Evolutionary conservation across 2,113 vertebrate genomes (phyloP).

Genomic region (Amia ocellicauda): DNA sequence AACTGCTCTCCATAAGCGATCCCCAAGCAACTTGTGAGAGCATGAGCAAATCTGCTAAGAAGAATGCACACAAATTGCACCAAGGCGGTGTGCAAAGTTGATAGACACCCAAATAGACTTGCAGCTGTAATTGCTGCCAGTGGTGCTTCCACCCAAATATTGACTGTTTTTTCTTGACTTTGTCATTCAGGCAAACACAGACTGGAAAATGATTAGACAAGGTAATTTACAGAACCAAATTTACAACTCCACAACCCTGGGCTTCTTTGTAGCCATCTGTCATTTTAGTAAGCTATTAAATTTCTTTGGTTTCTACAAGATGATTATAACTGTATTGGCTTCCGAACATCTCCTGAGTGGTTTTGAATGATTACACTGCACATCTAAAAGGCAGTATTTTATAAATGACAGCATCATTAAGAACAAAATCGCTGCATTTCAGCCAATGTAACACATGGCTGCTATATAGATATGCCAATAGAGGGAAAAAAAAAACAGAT

Average conservation of each 20-base stretch:
- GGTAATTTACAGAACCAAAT: slow-evolving; percentile 28
- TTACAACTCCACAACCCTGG: slow-evolving; percentile 6
- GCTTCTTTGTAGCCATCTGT: slow-evolving; percentile 25
- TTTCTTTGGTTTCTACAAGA: slow-evolving; percentile 25
- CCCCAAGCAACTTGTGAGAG: no score
- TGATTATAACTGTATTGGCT: slow-evolving; percentile 28
- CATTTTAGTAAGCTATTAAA: slow-evolving; percentile 33
- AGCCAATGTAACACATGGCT: slow-evolving; percentile 26
- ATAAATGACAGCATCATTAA: slow-evolving; percentile 24
- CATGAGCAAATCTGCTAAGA: no score
- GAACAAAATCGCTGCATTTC: slow-evolving; percentile 21
- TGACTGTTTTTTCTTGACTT: no score
- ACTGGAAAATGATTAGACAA: slow-evolving; percentile 28
- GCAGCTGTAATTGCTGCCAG: no score
- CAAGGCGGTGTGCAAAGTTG: no score
- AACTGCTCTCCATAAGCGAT: no score
- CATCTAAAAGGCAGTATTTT: slow-evolving; percentile 33
- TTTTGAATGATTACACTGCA: slow-evolving; percentile 26
- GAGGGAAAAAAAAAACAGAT: slow-evolving; percentile 21
- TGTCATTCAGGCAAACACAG: slow-evolving; percentile 17
- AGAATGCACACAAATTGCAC: no score
- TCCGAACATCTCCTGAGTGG: slow-evolving; percentile 11
- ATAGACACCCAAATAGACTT: no score
- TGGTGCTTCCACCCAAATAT: no score
- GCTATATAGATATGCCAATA: slow-evolving; percentile 15